Base-by-base conservation (phyloP, 2,797 vertebrate species). In the Astyanax mexicanus region DNA sequence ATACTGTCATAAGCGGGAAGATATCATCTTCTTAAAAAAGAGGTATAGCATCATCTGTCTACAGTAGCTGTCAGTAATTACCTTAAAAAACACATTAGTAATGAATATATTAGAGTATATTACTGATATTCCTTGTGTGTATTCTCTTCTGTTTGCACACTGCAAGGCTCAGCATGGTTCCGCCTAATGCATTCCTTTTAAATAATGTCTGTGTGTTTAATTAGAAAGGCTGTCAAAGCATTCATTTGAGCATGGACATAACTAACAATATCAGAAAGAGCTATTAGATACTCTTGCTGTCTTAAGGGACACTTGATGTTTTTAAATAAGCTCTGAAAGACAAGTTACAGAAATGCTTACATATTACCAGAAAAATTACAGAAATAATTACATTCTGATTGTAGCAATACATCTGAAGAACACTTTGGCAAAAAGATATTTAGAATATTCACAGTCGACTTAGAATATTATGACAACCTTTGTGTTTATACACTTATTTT, bases 161-260 rank as follows among this genome's bases (percentile, higher is more conserved):
- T 42, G 40, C 60, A 52, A 47, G 29, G 61, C 52, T 51, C 69
- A 21, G 47, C 38, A 7, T 29, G 47, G 35, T 21, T 40, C 23
- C 10, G 21, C 35, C 58, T 60, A 69, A 76, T 51, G 49, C 27
- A 0, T 67, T 75, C 62, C 1, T 25, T 27, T 72, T 25, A 35
- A 60, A 29, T 32, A 29, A 32, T 32, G 29, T 17, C 35, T 23
- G 19, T 17, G 35, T 23, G 19, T 69, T 77, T 74, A 79, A 79
- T 29, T 51, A 45, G 35, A 75, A 73, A 51, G 17, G 11, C 38
- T 29, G 17, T n/a, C 67, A 47, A 68, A 69, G 76, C 29, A 78
- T 74, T 72, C 27, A 74, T 68, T 66, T 23, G 11, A 23, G 51
- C 38, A 38, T 77, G 62, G 29, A 32, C 68, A 52, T 67, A 62